phyloP scores from a whole-genome alignment of 2,888 invertebrate species.

The Caenorhabditis sp. region DNA sequence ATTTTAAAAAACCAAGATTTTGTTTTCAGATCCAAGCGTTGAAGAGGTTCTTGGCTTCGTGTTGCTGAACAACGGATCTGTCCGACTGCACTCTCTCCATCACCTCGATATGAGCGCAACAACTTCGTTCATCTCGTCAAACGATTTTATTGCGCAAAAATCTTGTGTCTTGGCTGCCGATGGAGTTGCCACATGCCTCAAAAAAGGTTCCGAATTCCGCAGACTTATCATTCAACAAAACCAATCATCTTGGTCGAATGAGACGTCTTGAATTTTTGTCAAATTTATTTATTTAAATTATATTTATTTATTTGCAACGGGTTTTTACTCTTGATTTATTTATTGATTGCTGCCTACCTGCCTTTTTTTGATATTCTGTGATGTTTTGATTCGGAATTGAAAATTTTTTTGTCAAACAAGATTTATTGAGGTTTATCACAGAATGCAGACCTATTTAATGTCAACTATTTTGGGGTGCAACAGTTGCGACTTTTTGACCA shows the following conservation, averaged over 20 bases:
- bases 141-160: not conserved
- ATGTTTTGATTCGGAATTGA: too few relatives aligned
- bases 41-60: constrained; percentile 14
- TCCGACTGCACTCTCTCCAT: constrained; percentile 21
- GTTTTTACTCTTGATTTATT: too few relatives aligned
- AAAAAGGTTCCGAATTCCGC: too few relatives aligned
- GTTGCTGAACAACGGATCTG: constrained; percentile 15
- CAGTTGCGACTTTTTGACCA: constrained; percentile 52
- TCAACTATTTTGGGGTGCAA: constrained; percentile 43
- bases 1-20: too few relatives aligned
- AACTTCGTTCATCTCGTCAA: not conserved
- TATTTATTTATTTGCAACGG: not conserved
- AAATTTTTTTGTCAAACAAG: too few relatives aligned
- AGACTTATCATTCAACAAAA: not conserved
- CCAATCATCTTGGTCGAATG: not conserved
- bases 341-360: too few relatives aligned
- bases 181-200: not conserved
- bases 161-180: not conserved
- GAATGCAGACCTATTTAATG: not conserved
- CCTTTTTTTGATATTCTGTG: too few relatives aligned
- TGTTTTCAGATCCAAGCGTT: constrained; percentile 15
- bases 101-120: constrained; percentile 9
- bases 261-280: constrained; percentile 3
- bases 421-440: too few relatives aligned
- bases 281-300: constrained; percentile 6